Conservation (phyloP, 2,113 vertebrate genomes). For the Laterallus jamaicensis region DNA sequence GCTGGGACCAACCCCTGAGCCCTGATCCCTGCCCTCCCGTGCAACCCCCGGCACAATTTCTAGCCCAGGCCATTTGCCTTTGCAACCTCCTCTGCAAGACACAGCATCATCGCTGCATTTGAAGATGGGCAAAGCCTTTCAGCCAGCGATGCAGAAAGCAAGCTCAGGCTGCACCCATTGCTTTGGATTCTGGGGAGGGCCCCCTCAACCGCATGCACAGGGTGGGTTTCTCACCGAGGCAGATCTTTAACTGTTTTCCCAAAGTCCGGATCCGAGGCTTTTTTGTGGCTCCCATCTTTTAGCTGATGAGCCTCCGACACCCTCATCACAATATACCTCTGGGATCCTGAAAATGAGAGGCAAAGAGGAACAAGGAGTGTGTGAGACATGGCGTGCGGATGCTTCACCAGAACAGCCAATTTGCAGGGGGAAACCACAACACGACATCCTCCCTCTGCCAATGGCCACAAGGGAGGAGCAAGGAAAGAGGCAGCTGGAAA, state of each 20-base stretch:
- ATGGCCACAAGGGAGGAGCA: not conserved
- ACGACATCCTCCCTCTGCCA: not conserved
- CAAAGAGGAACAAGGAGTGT: fast-evolving
- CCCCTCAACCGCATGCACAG: fast-evolving
- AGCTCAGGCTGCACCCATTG: not conserved
- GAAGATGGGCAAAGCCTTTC: not conserved
- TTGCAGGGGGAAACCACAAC: not conserved
- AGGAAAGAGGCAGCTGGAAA: not conserved
- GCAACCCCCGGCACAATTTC: fast-evolving
- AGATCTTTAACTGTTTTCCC: slow-evolving; percentile 90
- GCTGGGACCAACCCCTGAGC: not conserved
- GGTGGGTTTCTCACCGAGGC: slow-evolving; percentile 79
- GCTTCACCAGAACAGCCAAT: fast-evolving
- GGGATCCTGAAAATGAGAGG: slow-evolving; percentile 78
- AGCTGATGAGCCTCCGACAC: slow-evolving; percentile 87
- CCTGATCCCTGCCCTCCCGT: not conserved
- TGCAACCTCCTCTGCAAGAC: not conserved
- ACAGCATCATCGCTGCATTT: fast-evolving
- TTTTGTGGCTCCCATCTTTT: slow-evolving; percentile 79
- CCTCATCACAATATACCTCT: slow-evolving; percentile 82
- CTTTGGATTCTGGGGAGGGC: not conserved
- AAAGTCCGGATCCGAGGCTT: slow-evolving; percentile 81
- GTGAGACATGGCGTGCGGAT: not conserved
- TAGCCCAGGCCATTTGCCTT: not conserved
- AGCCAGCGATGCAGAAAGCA: not conserved